These are phyloP conservation scores for Diadumene lineata DNA, from an alignment of 92 coral and sea anemone species.

Conservation along the genomic window DNA sequence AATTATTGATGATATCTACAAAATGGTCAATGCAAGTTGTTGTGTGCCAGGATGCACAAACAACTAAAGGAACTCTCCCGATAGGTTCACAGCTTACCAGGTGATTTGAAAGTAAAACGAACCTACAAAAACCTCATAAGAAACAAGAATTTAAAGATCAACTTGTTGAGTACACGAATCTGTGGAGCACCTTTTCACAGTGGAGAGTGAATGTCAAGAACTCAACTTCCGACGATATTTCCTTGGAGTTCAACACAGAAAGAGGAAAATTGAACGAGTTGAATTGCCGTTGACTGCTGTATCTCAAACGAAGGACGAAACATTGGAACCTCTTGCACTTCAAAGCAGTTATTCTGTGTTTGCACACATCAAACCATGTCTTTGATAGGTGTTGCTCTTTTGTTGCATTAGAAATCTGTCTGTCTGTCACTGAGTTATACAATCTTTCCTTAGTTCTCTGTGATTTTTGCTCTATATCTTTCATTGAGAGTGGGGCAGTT, in stretches of 20 bases:
- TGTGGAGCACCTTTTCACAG: slow-evolving; percentile 45
- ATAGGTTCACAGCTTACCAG: slow-evolving; percentile 39
- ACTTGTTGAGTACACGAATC: slow-evolving; percentile 27
- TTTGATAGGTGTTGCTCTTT: no score
- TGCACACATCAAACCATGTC: no score
- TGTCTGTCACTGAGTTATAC: no score
- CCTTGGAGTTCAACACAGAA: slow-evolving; percentile 37
- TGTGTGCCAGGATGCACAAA: slow-evolving; percentile 48
- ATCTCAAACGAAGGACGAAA: no score
- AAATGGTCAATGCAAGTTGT: slow-evolving; percentile 36
- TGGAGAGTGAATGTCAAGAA: slow-evolving; percentile 43
- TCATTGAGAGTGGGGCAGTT: no score
- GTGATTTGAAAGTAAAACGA: slow-evolving; percentile 23
- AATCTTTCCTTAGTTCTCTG: no score
- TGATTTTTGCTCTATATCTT: no score
- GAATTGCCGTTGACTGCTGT: not conserved
- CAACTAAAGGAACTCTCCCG: slow-evolving; percentile 37
- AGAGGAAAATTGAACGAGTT: slow-evolving; percentile 34
- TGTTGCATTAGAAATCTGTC: no score
- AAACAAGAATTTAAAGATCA: slow-evolving; percentile 38
- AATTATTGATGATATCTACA: no score
- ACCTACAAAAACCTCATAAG: slow-evolving; percentile 40
- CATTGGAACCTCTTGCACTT: no score
- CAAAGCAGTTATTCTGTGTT: no score
- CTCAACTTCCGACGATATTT: slow-evolving; percentile 50